Percentiles rank a stretch among this genome's conserved stretches.
These are phyloP conservation scores for Meteorus colon DNA, from an alignment of 2,888 invertebrate species.

Conservation along the genomic window DNA sequence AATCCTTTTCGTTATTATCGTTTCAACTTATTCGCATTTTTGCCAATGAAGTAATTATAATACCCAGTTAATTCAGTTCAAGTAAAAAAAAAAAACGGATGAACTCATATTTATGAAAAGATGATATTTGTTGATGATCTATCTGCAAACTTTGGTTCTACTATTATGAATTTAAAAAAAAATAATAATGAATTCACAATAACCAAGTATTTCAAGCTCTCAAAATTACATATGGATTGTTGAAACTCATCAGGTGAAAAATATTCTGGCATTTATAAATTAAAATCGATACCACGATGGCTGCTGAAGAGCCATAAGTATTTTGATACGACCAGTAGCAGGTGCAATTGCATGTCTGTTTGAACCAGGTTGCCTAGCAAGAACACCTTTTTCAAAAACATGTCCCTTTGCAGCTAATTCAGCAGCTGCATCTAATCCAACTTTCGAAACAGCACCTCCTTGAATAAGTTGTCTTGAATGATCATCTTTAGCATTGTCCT, in stretches of 20 bases:
- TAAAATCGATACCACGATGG: conserved; percentile 72
- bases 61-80: too few species aligned
- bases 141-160: too few species aligned
- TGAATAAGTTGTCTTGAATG: conserved; percentile 68
- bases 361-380: conserved; percentile 64
- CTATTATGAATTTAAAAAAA: too few species aligned
- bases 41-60: too few species aligned
- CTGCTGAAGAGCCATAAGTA: conserved; percentile 68
- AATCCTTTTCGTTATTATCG: too few species aligned
- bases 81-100: too few species aligned
- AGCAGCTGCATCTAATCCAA: conserved; percentile 68
- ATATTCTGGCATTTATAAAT: conserved; percentile 25
- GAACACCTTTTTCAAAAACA: conserved; percentile 69
- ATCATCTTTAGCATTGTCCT: conserved; percentile 65
- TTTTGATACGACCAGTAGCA: conserved; percentile 67
- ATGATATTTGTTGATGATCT: too few species aligned
- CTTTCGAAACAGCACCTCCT: conserved; percentile 67
- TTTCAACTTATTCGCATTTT: too few species aligned
- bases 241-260: conserved; percentile 1
- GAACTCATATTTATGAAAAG: too few species aligned
- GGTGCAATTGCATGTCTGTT: conserved; percentile 64
- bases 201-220: too few species aligned
- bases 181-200: too few species aligned
- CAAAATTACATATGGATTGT: too few species aligned
- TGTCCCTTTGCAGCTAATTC: conserved; percentile 69